Evolutionary conservation across 2,797 vertebrate species (phyloP).

Genomic region (Cossypha polioptera): DNA sequence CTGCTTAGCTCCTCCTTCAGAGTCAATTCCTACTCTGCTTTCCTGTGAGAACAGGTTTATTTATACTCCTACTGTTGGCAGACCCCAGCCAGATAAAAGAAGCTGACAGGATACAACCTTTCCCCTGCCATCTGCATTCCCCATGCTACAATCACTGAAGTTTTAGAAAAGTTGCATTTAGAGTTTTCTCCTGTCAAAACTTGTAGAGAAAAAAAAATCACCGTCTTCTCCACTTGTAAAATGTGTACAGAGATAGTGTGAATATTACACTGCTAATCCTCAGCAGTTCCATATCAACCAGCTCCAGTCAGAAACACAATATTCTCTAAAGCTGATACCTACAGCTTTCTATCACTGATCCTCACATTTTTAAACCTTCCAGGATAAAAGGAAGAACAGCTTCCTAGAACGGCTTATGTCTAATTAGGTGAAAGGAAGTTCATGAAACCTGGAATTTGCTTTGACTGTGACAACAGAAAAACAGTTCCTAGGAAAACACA

Average conservation of each 20-base stretch:
- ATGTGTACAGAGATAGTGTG: neutral
- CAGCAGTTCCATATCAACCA: neutral
- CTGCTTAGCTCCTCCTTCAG: neutral
- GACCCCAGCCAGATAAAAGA: neutral
- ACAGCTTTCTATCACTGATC: neutral
- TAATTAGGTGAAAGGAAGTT: neutral
- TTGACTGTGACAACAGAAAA: neutral
- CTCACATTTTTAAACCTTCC: neutral
- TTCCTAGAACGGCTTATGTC: neutral
- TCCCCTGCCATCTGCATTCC: neutral
- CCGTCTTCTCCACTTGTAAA: neutral
- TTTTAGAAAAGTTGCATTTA: neutral
- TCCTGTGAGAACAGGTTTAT: neutral
- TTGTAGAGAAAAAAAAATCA: neutral
- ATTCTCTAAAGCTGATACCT: neutral
- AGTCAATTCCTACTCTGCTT: neutral
- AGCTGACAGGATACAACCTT: neutral
- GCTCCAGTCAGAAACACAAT: neutral
- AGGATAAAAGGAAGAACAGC: neutral
- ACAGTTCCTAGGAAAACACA: neutral
- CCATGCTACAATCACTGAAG: neutral
- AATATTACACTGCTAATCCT: neutral
- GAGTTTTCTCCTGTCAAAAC: neutral
- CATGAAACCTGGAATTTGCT: neutral
- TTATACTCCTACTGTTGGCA: neutral